A percentile compares a stretch with the other conserved stretches of the same genome.
phyloP scores from a whole-genome alignment of 2,113 vertebrate species.

The Asarcornis scutulata region DNA sequence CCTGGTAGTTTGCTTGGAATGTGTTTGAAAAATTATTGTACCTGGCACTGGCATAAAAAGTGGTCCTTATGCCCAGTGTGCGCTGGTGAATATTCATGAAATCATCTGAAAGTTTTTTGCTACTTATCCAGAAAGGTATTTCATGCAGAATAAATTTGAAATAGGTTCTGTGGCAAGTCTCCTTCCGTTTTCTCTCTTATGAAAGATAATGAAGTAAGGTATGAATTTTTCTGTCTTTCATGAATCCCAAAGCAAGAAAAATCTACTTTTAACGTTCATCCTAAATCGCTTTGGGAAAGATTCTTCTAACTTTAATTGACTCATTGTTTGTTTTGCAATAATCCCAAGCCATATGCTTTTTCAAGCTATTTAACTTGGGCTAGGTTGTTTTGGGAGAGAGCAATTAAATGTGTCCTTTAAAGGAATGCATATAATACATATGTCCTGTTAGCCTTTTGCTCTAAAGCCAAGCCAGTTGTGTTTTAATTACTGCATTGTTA shows the following conservation, averaged over 20 bases:
- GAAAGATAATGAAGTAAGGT: not conserved
- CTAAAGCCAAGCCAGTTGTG: constrained; percentile 28
- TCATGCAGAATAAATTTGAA: constrained; percentile 47
- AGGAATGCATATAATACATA: not conserved
- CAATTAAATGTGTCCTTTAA: not conserved
- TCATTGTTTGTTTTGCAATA: not conserved
- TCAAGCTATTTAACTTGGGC: not conserved
- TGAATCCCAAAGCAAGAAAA: not conserved
- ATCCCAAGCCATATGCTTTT: not conserved
- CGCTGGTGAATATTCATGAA: constrained; percentile 72
- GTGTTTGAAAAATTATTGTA: constrained; percentile 55
- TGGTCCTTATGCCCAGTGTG: not conserved
- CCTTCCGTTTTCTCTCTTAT: not conserved
- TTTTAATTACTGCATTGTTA: constrained; percentile 62
- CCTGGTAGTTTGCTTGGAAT: constrained; percentile 50
- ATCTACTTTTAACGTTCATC: not conserved
- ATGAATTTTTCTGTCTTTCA: not conserved
- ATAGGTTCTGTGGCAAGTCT: not conserved
- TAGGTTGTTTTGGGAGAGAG: not conserved
- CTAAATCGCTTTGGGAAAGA: not conserved
- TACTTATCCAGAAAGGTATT: constrained; percentile 33
- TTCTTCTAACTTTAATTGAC: not conserved
- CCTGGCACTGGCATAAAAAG: constrained; percentile 13
- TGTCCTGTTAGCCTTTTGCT: constrained; percentile 48
- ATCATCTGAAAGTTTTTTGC: constrained; percentile 23